Evolutionary conservation across 2,797 vertebrate genomes (phyloP).

Genomic region (Gobio occitaniae): DNA sequence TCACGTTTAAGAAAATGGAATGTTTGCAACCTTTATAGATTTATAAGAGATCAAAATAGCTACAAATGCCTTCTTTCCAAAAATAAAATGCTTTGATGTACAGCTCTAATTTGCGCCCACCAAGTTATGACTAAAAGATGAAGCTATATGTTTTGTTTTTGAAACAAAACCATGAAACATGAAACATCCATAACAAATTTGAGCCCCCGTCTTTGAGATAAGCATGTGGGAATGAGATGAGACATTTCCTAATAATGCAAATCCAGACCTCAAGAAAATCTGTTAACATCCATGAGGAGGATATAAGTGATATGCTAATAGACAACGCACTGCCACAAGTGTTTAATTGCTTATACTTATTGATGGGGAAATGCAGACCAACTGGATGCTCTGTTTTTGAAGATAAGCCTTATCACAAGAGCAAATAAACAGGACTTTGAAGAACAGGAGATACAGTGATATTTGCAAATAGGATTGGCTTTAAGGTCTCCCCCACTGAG

Average conservation of each 20-base stretch:
- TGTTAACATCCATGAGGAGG: constrained; percentile 46
- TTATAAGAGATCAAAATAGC: constrained; percentile 43
- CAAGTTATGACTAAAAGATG: constrained; percentile 52
- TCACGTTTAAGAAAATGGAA: background rate
- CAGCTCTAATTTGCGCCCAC: constrained; percentile 53
- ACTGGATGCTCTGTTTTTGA: constrained; percentile 54
- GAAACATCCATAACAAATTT: constrained; percentile 45
- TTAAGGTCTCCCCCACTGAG: constrained; percentile 11
- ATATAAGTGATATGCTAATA: constrained; percentile 61
- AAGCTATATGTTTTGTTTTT: constrained; percentile 54
- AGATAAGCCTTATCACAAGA: constrained; percentile 53
- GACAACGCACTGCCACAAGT: constrained; percentile 29
- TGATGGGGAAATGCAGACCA: constrained; percentile 59
- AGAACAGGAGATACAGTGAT: constrained; percentile 24
- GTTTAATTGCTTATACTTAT: constrained; percentile 58
- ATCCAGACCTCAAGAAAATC: constrained; percentile 54
- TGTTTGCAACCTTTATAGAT: constrained; percentile 38
- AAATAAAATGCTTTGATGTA: constrained; percentile 58
- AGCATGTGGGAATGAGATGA: constrained; percentile 43
- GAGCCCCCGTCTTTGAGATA: constrained; percentile 43
- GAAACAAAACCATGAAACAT: constrained; percentile 23
- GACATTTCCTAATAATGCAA: constrained; percentile 50
- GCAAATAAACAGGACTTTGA: constrained; percentile 41
- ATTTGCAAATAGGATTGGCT: constrained; percentile 29
- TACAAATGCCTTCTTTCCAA: constrained; percentile 41